Evolutionary conservation across 2,113 vertebrate species (phyloP).

Genomic region (Ginglymostoma cirratum): DNA sequence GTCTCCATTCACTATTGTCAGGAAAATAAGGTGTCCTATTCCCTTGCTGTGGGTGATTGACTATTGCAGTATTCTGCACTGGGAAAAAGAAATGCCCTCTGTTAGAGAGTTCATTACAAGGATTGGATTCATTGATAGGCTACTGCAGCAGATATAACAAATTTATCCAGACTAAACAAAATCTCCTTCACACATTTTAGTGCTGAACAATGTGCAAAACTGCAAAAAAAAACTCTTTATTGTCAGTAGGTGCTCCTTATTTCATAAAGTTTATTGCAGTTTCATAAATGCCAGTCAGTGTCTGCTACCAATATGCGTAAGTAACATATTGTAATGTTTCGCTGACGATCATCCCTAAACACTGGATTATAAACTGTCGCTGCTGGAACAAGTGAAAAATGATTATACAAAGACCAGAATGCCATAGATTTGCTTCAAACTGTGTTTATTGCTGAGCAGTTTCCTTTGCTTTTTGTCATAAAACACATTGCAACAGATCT

Average conservation of each 20-base stretch:
- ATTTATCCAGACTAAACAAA: background rate
- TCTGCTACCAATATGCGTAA: background rate
- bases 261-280: background rate
- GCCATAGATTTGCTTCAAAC: background rate
- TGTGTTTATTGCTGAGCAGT: background rate
- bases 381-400: background rate
- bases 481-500: background rate
- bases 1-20: background rate
- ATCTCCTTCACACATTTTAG: background rate
- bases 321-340: background rate
- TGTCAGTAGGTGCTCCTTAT: background rate
- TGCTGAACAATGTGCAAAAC: background rate
- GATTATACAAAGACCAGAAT: background rate
- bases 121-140: background rate
- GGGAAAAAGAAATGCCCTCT: background rate
- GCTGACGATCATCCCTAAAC: background rate
- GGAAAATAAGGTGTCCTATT: background rate
- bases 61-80: background rate
- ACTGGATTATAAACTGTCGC: background rate
- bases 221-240: background rate
- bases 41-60: background rate
- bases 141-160: background rate
- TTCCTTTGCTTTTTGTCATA: background rate
- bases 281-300: background rate
- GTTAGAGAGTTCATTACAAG: background rate